Conservation (phyloP, 2,113 vertebrate species). For the Pseudonaja textilis region DNA sequence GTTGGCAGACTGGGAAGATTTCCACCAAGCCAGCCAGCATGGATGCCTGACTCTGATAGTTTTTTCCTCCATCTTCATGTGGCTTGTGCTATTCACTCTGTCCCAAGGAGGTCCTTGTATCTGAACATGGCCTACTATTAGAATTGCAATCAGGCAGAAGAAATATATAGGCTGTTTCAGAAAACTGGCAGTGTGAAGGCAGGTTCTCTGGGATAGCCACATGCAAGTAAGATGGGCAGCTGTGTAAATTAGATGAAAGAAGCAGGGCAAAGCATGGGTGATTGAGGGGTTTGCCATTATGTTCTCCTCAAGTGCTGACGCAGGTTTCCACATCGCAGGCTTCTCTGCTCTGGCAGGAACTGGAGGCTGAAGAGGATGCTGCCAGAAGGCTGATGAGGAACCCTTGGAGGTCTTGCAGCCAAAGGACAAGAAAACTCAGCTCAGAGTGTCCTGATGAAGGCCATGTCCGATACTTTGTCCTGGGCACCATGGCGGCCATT, state of each 20-base stretch:
- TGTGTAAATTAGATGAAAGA: background rate
- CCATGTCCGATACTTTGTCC: conserved; percentile 86
- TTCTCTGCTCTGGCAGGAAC: conserved; percentile 99
- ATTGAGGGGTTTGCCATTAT: conserved; percentile 51
- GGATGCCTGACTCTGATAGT: conserved; percentile 4
- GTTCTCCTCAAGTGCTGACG: conserved; percentile 84
- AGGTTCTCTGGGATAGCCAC: conserved; percentile 19
- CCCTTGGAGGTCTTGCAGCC: conserved; percentile 65
- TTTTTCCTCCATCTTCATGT: background rate
- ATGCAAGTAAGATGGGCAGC: background rate
- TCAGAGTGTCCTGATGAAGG: conserved; percentile 82
- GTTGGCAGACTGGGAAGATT: background rate
- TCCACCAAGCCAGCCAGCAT: background rate
- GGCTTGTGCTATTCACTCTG: background rate
- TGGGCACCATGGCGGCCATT: conserved; percentile 85
- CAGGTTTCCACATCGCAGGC: conserved; percentile 99
- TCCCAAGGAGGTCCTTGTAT: background rate
- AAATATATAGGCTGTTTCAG: conserved; percentile 18
- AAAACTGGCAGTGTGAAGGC: conserved; percentile 10
- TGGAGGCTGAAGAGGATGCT: conserved; percentile 88
- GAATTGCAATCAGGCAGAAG: background rate
- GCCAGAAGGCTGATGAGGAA: conserved; percentile 64
- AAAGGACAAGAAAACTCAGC: conserved; percentile 66
- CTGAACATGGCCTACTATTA: background rate
- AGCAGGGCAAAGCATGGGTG: conserved; percentile 52